phyloP scores from a whole-genome alignment of 2,113 vertebrate genomes.

The Pimephales promelas region DNA sequence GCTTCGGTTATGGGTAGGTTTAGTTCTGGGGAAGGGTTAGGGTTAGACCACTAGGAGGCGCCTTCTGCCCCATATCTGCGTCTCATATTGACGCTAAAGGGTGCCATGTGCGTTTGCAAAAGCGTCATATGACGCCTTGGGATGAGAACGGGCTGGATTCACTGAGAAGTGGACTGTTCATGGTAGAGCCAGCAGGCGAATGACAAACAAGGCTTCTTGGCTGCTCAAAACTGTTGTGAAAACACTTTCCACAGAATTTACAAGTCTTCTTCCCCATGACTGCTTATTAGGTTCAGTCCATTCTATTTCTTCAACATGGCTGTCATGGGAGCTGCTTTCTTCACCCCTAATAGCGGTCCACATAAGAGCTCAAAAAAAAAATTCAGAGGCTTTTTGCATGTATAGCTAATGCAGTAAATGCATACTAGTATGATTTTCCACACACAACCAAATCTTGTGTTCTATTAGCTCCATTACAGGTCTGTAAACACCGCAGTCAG shows the following conservation, averaged over 20 bases:
- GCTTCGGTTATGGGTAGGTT: no score
- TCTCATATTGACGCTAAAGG: no score
- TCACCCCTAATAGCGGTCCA: neutral
- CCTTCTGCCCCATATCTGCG: no score
- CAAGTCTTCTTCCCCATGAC: neutral
- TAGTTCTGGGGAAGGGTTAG: no score
- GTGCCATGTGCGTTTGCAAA: no score
- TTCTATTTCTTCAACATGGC: neutral
- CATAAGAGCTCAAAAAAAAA: no score
- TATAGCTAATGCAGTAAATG: neutral
- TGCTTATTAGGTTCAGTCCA: neutral
- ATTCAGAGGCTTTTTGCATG: neutral
- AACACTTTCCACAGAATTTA: neutral
- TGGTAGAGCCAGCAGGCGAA: no score
- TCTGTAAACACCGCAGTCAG: neutral
- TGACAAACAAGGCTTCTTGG: neutral
- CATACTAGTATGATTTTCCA: neutral
- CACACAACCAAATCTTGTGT: neutral
- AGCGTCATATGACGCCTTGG: no score
- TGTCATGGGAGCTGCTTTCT: neutral
- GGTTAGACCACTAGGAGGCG: no score
- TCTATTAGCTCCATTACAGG: neutral
- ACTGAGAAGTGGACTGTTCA: no score
- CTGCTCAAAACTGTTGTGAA: neutral
- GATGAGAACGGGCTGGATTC: no score